phyloP scores from a whole-genome alignment of 2,888 invertebrate species.

The Hyposoter didymator region DNA sequence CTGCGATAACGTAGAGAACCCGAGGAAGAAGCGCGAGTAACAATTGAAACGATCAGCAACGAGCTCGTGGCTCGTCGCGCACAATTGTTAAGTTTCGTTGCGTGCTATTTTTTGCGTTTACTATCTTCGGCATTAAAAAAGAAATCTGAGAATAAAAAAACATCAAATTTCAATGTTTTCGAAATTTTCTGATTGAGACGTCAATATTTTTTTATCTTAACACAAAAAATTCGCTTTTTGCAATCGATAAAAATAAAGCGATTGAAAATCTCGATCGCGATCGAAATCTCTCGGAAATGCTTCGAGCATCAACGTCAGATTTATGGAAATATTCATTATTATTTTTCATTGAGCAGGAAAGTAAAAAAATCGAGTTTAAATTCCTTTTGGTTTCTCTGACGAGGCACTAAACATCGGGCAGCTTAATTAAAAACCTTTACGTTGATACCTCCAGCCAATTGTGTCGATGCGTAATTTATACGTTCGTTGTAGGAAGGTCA shows the following conservation, averaged over 20 bases:
- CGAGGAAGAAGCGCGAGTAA: slow-evolving; percentile 36
- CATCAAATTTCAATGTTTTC: not conserved
- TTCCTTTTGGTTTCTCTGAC: not conserved
- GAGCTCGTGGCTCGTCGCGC: not conserved
- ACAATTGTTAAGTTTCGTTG: slow-evolving; percentile 29
- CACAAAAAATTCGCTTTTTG: not conserved
- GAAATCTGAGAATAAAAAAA: not conserved
- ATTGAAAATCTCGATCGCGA: not conserved
- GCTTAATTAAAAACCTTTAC: not conserved
- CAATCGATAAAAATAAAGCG: not conserved
- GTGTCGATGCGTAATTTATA: not conserved
- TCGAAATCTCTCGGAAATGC: not conserved
- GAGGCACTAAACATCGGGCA: not conserved
- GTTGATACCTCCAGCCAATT: not conserved
- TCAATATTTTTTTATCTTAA: not conserved
- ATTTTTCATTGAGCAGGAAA: not conserved
- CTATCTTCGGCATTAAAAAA: slow-evolving; percentile 15
- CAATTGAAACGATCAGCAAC: slow-evolving; percentile 37
- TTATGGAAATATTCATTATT: not conserved
- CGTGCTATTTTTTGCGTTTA: not conserved
- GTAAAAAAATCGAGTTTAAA: not conserved
- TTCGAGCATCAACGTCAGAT: not conserved
- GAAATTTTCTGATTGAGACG: not conserved
- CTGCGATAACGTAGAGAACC: slow-evolving; percentile 42
- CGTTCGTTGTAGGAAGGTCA: slow-evolving; percentile 3